phyloP scores from a whole-genome alignment of 2,113 vertebrate species.

The Phalacrocorax aristotelis region DNA sequence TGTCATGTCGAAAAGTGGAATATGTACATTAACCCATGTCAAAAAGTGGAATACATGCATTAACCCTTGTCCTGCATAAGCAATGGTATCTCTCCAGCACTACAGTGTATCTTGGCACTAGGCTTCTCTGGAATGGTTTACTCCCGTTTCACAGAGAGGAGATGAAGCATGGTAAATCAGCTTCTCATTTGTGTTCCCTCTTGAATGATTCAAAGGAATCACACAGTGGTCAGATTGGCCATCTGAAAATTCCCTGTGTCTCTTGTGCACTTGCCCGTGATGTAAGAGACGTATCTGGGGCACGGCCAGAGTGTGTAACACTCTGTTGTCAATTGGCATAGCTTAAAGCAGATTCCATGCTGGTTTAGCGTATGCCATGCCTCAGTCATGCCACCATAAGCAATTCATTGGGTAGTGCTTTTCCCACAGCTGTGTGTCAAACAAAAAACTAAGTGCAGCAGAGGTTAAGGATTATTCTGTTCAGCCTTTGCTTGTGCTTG shows the following conservation, averaged over 20 bases:
- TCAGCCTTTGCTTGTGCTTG: not conserved
- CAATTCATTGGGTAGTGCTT: not conserved
- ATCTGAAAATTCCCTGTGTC: not conserved
- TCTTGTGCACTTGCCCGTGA: not conserved
- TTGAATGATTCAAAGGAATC: not conserved
- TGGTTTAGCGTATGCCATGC: not conserved
- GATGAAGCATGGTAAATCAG: not conserved
- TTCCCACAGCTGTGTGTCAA: not conserved
- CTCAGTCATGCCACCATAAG: not conserved
- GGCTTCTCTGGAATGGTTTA: not conserved
- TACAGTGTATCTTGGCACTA: not conserved
- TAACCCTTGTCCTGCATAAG: not conserved
- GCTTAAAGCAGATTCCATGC: not conserved
- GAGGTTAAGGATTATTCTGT: not conserved
- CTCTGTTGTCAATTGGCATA: not conserved
- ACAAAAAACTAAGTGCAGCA: not conserved
- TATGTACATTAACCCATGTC: not conserved
- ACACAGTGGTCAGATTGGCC: not conserved
- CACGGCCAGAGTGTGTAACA: not conserved
- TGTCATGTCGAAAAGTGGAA: not conserved
- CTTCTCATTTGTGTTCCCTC: not conserved
- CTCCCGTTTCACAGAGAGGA: not conserved
- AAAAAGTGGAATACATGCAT: not conserved
- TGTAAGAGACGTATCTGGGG: not conserved
- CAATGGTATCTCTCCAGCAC: accelerated